Evolutionary conservation across 2,797 vertebrate species (phyloP).

Genomic region (Sebastes trivittatus): DNA sequence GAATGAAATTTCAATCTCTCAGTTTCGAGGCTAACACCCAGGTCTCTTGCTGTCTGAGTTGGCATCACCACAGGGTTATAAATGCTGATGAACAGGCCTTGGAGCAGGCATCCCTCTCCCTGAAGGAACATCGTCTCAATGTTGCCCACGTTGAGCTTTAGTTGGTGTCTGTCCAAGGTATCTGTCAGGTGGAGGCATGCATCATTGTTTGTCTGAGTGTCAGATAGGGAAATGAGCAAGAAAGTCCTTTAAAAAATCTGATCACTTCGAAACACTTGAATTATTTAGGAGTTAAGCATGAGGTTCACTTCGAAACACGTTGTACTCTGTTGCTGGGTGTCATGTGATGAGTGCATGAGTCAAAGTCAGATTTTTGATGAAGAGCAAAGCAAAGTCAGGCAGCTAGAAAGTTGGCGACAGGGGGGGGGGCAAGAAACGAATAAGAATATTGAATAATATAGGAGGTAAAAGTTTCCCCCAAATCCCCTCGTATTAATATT

Average conservation of each 20-base stretch:
- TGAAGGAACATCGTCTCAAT: background rate
- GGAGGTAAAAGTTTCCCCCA: background rate
- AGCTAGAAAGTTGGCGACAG: background rate
- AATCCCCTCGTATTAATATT: conserved; percentile 25
- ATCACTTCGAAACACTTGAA: background rate
- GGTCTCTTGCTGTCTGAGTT: background rate
- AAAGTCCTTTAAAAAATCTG: background rate
- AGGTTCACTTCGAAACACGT: background rate
- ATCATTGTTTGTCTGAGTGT: background rate
- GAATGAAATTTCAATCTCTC: background rate
- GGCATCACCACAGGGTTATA: background rate
- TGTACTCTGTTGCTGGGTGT: background rate
- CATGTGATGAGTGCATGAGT: background rate
- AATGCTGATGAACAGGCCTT: background rate
- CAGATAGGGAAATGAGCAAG: background rate
- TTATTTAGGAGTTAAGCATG: background rate
- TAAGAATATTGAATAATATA: background rate
- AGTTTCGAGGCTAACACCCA: background rate
- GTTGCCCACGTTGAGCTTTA: too few species aligned
- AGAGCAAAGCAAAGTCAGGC: background rate
- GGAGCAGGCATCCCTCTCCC: background rate
- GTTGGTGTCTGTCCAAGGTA: background rate
- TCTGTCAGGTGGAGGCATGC: background rate
- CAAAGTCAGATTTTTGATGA: background rate
- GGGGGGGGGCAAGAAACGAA: background rate